Evolutionary conservation across 2,113 vertebrate species (phyloP), one percentile per base, ranked within the genome.

Genomic region (Laterallus jamaicensis): DNA sequence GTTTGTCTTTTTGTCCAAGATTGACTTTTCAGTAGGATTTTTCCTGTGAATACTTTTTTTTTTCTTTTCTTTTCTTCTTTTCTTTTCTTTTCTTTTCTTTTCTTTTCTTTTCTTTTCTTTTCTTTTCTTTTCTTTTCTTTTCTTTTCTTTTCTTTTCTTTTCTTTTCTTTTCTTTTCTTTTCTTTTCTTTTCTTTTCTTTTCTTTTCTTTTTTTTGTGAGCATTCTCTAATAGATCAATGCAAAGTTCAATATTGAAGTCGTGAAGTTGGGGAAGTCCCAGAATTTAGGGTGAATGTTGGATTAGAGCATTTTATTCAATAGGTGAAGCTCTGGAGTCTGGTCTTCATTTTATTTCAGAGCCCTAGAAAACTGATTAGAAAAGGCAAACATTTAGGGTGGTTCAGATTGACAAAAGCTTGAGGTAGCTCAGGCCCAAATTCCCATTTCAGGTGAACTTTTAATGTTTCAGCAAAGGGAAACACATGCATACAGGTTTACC

Each of bases 401-500:
- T 58, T 94, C n/a, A 37, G 28, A 25, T 0, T 63, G 29, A 32
- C 15, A 28, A 66, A 78, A 90, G 9, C 24, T 86, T 19, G 37
- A 32, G 19, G 37, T 25, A 89, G 31, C 44, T 86, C 44, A 80
- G 6, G 69, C 40, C 32, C 26, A 49, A 39, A 44, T 62, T 77
- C 28, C 5, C 17, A 20, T 88, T 71, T 92, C 25, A 9, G 2
- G 6, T 18, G n/a, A 73, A 59, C 12, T 50, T 75, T 44, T n/a
- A 58, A 9, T 1, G 2, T 37, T 70, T 69, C 54, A 71, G 39
- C 17, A 49, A 54, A 62, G 18, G 37, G 12, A 68, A 90, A 60
- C 10, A 7, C 16, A 26, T 26, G 15, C 0, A 1, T 22, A 21
- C 5, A 32, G 5, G 8, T 76, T 79, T 82, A 11, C 26, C 3